These are phyloP conservation scores for Poeciliopsis retropinna DNA, from an alignment of 2,113 vertebrate genomes.

Conservation along the genomic window DNA sequence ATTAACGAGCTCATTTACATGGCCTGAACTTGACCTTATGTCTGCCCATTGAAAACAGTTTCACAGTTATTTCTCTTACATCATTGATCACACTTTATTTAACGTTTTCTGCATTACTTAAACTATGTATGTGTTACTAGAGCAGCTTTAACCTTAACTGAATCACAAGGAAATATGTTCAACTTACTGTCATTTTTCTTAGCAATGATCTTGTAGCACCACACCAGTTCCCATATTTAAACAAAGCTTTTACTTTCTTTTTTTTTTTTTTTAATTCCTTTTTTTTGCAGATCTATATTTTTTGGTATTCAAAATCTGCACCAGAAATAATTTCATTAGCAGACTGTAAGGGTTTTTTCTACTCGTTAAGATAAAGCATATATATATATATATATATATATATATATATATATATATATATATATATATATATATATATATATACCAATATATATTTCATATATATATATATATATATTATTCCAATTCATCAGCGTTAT, in stretches of 20 bases:
- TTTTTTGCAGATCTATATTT: not conserved
- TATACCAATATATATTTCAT: too few relatives aligned
- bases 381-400: too few relatives aligned
- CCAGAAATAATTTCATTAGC: not conserved
- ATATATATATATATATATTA: too few relatives aligned
- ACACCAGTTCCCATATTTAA: too few relatives aligned
- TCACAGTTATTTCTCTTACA: not conserved
- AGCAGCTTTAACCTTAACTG: not conserved
- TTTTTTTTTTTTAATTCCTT: not conserved
- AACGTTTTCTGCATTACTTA: not conserved
- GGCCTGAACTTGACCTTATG: constrained; percentile 80
- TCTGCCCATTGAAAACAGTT: constrained; percentile 4
- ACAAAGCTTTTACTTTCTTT: not conserved
- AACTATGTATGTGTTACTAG: not conserved
- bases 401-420: too few relatives aligned
- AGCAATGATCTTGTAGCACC: too few relatives aligned
- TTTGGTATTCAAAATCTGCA: too few relatives aligned
- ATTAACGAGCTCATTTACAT: constrained; percentile 43
- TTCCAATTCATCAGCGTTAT: too few relatives aligned
- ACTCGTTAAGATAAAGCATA: not conserved
- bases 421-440: too few relatives aligned
- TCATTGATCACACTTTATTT: too few relatives aligned
- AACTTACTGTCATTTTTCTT: not conserved
- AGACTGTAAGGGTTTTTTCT: not conserved
- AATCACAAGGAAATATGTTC: not conserved